These are phyloP conservation scores for Tribolium castaneum DNA, from an alignment of 1,140 invertebrate genomes.

Conservation along the genomic window DNA sequence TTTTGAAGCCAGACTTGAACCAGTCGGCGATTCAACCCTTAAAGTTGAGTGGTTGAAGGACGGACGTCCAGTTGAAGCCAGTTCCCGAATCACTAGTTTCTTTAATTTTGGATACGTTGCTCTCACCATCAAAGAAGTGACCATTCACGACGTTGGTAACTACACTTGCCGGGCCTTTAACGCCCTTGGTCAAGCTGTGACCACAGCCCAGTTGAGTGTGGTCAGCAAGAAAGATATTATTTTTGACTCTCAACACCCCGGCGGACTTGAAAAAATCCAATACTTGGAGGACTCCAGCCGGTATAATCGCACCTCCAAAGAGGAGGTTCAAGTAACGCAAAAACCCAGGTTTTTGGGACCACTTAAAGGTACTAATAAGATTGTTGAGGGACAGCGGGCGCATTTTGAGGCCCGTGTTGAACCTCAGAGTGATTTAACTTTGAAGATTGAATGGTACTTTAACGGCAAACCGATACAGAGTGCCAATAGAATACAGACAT, in stretches of 20 bases:
- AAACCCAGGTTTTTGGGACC: conserved; percentile 87
- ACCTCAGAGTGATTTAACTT: conserved; percentile 89
- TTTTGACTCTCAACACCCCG: conserved; percentile 87
- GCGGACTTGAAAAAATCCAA: conserved; percentile 89
- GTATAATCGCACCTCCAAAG: conserved; percentile 73
- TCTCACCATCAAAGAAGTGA: conserved; percentile 93
- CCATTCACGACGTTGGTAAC: conserved; percentile 88
- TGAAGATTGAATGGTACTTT: conserved; percentile 92
- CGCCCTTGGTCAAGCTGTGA: conserved; percentile 87
- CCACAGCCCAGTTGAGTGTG: conserved; percentile 88
- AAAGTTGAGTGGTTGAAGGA: conserved; percentile 97
- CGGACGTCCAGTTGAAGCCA: conserved; percentile 89
- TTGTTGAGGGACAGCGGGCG: conserved; percentile 95
- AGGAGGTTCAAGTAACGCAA: conserved; percentile 80
- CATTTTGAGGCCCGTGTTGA: conserved; percentile 97
- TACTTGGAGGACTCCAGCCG: conserved; percentile 85
- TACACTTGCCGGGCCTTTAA: conserved; percentile 93
- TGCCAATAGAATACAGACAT: conserved; percentile 89
- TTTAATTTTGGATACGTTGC: conserved; percentile 98
- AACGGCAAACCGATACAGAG: conserved; percentile 86
- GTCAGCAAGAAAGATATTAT: conserved; percentile 87
- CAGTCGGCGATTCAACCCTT: conserved; percentile 91
- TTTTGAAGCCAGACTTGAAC: conserved; percentile 95
- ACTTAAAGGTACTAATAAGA: conserved; percentile 90
- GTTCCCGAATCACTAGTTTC: conserved; percentile 93